These are phyloP conservation scores for Solenopsis fugax DNA, from an alignment of 1,140 invertebrate genomes.

Conservation along the genomic window DNA sequence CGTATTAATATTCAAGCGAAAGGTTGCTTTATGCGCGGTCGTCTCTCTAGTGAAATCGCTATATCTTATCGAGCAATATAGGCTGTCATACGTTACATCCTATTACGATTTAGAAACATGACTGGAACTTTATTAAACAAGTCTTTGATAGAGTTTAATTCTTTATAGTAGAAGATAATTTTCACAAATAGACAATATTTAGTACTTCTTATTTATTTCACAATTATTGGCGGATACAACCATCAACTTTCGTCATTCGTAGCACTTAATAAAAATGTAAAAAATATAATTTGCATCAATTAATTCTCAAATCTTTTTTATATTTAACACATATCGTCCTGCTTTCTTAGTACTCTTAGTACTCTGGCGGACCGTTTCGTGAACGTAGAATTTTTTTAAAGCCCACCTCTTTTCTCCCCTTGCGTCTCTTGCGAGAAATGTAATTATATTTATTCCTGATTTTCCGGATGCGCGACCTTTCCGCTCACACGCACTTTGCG, in stretches of 20 bases:
- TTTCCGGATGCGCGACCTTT: constrained; percentile 70
- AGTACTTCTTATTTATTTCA: neutral
- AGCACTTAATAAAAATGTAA: neutral
- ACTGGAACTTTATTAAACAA: neutral
- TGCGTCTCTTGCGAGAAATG: constrained; percentile 10
- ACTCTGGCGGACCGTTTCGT: neutral
- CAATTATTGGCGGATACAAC: neutral
- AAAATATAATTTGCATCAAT: neutral
- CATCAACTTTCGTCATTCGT: neutral
- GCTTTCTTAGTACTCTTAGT: neutral
- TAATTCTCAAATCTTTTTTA: neutral
- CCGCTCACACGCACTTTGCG: constrained; percentile 72
- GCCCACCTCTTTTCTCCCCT: neutral
- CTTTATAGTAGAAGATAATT: neutral
- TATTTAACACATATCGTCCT: neutral
- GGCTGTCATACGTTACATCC: neutral
- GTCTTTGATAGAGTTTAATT: neutral
- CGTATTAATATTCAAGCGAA: constrained; percentile 24
- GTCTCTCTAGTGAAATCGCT: neutral
- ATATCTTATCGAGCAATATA: neutral
- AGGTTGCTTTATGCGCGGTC: neutral
- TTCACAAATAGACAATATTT: neutral
- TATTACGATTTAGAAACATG: neutral
- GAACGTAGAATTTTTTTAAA: neutral
- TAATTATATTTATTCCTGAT: constrained; percentile 62